These are phyloP conservation scores for Drosophila kanapiae DNA, from an alignment of 1,140 invertebrate species.

Conservation along the genomic window DNA sequence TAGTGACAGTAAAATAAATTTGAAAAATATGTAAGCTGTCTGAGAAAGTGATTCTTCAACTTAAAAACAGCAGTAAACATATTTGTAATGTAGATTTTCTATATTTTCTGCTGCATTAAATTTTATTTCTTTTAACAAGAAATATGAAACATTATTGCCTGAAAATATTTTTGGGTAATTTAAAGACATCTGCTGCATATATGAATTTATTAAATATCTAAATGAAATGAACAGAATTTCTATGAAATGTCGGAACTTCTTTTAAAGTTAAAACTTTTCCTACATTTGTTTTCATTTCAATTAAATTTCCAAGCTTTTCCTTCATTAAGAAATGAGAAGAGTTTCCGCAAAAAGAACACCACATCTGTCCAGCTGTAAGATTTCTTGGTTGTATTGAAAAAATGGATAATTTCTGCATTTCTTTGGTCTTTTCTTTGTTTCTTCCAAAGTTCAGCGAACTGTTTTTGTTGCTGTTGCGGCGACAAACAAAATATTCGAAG, in stretches of 20 bases:
- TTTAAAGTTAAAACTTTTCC: background rate
- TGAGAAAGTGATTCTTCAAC: background rate
- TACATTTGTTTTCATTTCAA: background rate
- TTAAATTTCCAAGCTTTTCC: background rate
- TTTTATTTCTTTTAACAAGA: background rate
- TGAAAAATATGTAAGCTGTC: background rate
- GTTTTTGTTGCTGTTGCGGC: conserved; percentile 12
- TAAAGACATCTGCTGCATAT: background rate
- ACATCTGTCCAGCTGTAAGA: conserved; percentile 9
- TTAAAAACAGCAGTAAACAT: background rate
- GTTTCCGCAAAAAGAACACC: background rate
- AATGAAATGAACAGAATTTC: background rate
- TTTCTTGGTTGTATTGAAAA: background rate
- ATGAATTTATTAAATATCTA: background rate
- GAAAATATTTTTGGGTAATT: background rate
- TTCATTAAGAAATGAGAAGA: background rate
- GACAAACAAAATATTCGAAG: conserved; percentile 48
- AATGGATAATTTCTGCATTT: conserved; percentile 13
- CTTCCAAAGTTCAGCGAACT: conserved; percentile 48
- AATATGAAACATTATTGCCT: background rate
- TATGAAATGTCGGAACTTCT: background rate
- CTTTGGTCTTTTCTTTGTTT: conserved; percentile 17
- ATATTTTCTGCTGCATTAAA: no score
- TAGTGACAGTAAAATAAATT: background rate
- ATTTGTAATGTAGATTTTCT: background rate